Base-by-base conservation (phyloP, 2,888 invertebrate species). In the Cantharis nigra region DNA sequence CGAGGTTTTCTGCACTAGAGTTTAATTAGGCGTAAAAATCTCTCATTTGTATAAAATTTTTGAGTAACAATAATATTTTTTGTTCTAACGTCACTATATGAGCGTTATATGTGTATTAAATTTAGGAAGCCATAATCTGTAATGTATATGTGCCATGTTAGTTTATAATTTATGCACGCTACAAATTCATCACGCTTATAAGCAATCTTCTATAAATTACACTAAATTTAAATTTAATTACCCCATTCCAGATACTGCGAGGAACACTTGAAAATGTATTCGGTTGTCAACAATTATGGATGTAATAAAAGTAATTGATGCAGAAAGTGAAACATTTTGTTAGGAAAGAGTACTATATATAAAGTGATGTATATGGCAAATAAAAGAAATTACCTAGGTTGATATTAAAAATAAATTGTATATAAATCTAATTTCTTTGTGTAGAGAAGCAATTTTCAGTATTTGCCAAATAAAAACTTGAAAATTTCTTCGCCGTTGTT, bases 361-460 rank as follows among this genome's bases (percentile, higher is more conserved):
- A 67, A 23, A 23, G 65, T 9, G 65, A 26, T 23, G 49, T 67
- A 23, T 67, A 67, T 23, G n/a, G 65, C 23, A 67, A 67, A n/a
- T 67, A 23, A 67, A 67, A 67, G 20, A 67, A 67, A 67, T 67
- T 67, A 67, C 23, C 26, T 23, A 67, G 23, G 20, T 67, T 26
- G 65, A 67, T 67, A 67, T 67, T 67, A 67, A 67, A 67, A 49
- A 23, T 20, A 67, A 67, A 67, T 67, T 67, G 65, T 67, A 67
- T 67, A 26, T 26, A 67, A 67, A 67, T 67, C 65, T 67, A 67
- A 67, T 67, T 67, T 67, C 23, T 67, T 20, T 67, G 65, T 67
- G 65, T 67, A 20, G 26, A 67, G 49, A 49, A 49, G 49, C 49
- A 49, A 49, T 49, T 49, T 49, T 49, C 49, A n/a, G 49, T 49